Evolutionary conservation across 2,113 vertebrate genomes (phyloP).

Genomic region (Chlorocebus sabaeus): DNA sequence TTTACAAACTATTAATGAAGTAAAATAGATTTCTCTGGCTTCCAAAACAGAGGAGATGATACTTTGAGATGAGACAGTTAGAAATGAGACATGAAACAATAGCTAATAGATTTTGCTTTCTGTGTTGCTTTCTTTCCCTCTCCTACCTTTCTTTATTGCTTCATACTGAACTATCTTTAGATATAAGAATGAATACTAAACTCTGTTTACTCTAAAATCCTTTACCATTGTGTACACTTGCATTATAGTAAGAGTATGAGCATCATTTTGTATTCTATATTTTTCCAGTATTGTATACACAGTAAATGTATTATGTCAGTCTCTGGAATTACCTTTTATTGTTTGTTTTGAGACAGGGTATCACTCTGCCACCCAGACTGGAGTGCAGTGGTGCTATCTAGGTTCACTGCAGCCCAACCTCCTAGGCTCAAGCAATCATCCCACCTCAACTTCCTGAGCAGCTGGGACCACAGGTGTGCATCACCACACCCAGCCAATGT

Average conservation of each 20-base stretch:
- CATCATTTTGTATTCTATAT: not conserved
- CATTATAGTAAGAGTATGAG: not conserved
- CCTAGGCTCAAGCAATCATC: too few relatives aligned
- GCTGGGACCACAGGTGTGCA: too few relatives aligned
- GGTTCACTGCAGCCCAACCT: too few relatives aligned
- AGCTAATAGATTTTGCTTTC: not conserved
- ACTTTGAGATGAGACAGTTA: not conserved
- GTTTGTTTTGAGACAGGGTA: too few relatives aligned
- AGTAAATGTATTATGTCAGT: not conserved
- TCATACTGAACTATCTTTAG: not conserved
- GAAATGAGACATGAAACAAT: not conserved
- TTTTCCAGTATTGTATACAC: not conserved
- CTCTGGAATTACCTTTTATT: not conserved
- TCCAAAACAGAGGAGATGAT: not conserved
- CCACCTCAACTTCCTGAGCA: too few relatives aligned
- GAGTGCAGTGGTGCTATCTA: too few relatives aligned
- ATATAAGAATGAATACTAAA: not conserved
- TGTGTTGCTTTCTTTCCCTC: not conserved
- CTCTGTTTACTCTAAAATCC: not conserved
- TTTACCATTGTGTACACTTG: not conserved
- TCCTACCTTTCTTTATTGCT: not conserved
- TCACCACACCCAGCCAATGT: too few relatives aligned
- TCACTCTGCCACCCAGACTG: too few relatives aligned
- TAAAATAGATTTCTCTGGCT: not conserved
- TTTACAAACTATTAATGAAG: not conserved